Evolutionary conservation across 2,888 invertebrate species (phyloP).

Genomic region (Hymenopus coronatus): DNA sequence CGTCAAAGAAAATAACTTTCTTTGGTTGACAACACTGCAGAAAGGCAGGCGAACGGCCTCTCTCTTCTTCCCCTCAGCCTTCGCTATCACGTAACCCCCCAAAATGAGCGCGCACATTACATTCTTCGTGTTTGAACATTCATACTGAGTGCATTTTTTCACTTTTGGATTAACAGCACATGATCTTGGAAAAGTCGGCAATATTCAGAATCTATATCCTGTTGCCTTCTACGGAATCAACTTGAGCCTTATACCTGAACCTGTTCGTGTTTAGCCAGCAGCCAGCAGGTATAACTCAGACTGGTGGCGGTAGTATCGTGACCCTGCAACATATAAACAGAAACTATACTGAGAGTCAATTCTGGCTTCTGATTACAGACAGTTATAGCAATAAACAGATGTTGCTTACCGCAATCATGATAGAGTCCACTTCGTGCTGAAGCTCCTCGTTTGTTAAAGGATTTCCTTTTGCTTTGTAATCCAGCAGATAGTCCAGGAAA

Average conservation of each 20-base stretch:
- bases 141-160: no score
- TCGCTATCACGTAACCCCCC: no score
- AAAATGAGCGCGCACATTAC: no score
- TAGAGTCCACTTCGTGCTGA: not conserved
- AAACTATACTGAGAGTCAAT: not conserved
- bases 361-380: not conserved
- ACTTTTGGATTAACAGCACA: no score
- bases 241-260: slow-evolving; percentile 37
- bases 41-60: no score
- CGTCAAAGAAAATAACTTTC: no score
- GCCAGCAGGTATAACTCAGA: slow-evolving; percentile 38
- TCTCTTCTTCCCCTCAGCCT: no score
- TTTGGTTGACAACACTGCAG: no score
- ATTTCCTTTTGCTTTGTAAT: not conserved
- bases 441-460: not conserved
- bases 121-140: no score
- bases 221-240: not conserved
- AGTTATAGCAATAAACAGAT: not conserved
- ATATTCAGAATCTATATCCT: no score
- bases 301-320: slow-evolving; percentile 42
- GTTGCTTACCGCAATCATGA: not conserved
- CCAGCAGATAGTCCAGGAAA: not conserved
- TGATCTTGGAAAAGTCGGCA: no score
- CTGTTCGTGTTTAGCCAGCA: slow-evolving; percentile 40
- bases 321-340: slow-evolving; percentile 32